Conservation (phyloP, 2,888 invertebrate genomes). For the Pristionchus japonicus region DNA sequence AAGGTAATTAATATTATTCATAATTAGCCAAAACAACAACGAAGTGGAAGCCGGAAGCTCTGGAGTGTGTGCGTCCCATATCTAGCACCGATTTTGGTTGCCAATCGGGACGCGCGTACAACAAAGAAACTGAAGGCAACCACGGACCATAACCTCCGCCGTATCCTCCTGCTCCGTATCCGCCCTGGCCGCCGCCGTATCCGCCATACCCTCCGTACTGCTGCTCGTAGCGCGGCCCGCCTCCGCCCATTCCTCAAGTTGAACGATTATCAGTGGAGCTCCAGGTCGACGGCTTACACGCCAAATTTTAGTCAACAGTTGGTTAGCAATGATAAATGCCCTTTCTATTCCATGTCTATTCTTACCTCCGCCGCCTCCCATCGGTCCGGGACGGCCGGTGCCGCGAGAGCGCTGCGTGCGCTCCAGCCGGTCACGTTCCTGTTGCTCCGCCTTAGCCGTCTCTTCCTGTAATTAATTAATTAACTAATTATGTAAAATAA, state of each 20-base stretch:
- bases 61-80: background rate
- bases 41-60: background rate
- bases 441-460: slow-evolving; percentile 57
- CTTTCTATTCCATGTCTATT: too few species aligned
- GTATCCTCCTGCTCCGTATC: background rate
- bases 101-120: background rate
- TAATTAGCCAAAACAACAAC: background rate
- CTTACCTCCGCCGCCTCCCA: too few species aligned
- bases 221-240: background rate
- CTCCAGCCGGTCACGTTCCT: slow-evolving; percentile 59
- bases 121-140: background rate
- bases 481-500: too few species aligned
- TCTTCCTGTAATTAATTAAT: slow-evolving; percentile 59
- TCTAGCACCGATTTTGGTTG: too few species aligned
- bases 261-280: too few species aligned
- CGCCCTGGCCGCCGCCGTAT: background rate
- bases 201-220: slow-evolving; percentile 22
- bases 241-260: too few species aligned
- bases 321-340: too few species aligned
- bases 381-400: slow-evolving; percentile 6
- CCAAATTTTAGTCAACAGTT: too few species aligned
- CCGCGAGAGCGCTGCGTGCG: slow-evolving; percentile 54
- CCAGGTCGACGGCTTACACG: too few species aligned
- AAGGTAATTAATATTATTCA: background rate
- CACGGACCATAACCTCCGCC: background rate